phyloP scores from a whole-genome alignment of 2,888 invertebrate genomes.

The Idaea straminata region DNA sequence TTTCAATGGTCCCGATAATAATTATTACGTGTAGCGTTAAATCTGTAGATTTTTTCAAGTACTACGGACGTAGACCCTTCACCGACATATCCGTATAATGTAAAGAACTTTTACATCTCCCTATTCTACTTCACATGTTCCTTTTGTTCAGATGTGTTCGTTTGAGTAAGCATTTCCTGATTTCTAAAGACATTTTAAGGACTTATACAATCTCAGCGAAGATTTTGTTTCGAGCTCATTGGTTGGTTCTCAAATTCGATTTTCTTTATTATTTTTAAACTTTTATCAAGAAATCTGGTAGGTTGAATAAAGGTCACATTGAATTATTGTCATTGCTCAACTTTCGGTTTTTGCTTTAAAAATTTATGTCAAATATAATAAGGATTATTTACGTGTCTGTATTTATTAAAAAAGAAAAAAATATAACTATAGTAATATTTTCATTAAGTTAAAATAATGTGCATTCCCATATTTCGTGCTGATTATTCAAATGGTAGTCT shows the following conservation, averaged over 20 bases:
- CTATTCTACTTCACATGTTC: slow-evolving; percentile 20
- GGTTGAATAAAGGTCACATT: neutral
- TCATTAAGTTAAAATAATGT: neutral
- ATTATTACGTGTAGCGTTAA: neutral
- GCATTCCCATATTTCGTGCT: slow-evolving; percentile 22
- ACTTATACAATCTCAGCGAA: slow-evolving; percentile 2
- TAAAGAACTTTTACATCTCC: neutral
- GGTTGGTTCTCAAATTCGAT: neutral
- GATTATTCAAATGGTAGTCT: slow-evolving; percentile 21
- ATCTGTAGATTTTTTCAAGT: neutral
- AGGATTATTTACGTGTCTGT: too few relatives aligned
- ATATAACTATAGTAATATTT: neutral
- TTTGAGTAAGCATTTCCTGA: slow-evolving; percentile 3
- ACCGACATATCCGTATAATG: neutral
- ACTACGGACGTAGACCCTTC: neutral
- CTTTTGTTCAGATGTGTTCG: neutral
- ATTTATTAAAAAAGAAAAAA: too few relatives aligned
- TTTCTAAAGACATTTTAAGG: neutral
- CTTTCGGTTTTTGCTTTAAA: neutral
- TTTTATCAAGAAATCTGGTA: neutral
- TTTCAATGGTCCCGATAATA: neutral
- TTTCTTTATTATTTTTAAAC: neutral
- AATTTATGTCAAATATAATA: too few relatives aligned
- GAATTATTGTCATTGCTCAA: neutral
- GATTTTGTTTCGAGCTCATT: slow-evolving; percentile 19